A percentile compares a stretch with the other conserved stretches of the same genome.
These are phyloP conservation scores for Tangara arthus DNA, from an alignment of 2,797 vertebrate genomes.

Conservation along the genomic window DNA sequence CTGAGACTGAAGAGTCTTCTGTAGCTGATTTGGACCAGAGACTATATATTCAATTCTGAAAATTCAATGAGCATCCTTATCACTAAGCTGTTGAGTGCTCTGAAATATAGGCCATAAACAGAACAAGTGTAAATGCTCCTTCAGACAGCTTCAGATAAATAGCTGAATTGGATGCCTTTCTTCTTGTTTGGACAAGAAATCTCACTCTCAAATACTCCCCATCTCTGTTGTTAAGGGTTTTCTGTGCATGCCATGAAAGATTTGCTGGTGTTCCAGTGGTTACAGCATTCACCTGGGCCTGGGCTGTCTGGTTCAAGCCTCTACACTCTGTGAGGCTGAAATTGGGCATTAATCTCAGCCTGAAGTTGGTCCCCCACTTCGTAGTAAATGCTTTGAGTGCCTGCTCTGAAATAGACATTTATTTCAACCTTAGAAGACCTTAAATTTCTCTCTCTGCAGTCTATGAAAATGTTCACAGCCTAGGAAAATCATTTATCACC, in stretches of 20 bases:
- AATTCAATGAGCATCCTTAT: background rate
- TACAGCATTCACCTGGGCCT: background rate
- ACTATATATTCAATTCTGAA: background rate
- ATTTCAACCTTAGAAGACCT: background rate
- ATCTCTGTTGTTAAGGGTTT: background rate
- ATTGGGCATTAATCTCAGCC: background rate
- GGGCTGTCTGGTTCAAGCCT: background rate
- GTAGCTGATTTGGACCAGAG: background rate
- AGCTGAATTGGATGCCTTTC: background rate
- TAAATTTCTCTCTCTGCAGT: background rate
- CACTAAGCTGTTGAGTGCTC: background rate
- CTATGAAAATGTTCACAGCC: background rate
- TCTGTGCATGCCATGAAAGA: background rate
- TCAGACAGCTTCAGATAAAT: background rate
- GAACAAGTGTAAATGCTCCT: background rate
- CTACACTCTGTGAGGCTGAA: background rate
- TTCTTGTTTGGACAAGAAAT: constrained; percentile 16
- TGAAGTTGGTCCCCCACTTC: background rate
- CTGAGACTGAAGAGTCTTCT: background rate
- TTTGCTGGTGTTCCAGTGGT: background rate
- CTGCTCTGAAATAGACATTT: background rate
- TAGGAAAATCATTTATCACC: background rate
- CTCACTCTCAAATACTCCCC: background rate
- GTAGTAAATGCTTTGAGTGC: background rate
- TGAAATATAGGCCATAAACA: background rate